Base-by-base conservation (phyloP, 37 sponge, comb jelly and placozoan species). In the Cliona cf. orientalis region DNA sequence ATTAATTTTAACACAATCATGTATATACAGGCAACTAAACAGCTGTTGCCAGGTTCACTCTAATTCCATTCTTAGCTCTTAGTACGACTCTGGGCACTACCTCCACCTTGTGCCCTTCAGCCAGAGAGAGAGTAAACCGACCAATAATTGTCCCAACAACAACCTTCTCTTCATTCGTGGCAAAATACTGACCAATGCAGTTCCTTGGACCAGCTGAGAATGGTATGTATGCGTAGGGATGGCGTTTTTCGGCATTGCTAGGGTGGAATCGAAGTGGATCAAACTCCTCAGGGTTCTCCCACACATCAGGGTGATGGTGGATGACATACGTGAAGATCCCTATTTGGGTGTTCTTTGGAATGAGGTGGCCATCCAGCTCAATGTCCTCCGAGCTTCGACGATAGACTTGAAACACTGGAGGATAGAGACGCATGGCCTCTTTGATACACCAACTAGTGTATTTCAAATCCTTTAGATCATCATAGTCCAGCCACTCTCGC, bases 101-200 rank as follows among this genome's bases (percentile, higher is more conserved):
- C 66, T 32, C 19, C 42, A 69, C 71, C 71, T 69, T 34, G 53
- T 49, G 53, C 9, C 14, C 53, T 49, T 49, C 53, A 49, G 9
- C 53, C 9, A 49, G 38, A 69, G 40, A 38, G 42, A 69, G n/a
- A n/a, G n/a, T n/a, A n/a, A n/a, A n/a, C n/a, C n/a, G n/a, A n/a
- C n/a, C n/a, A n/a, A 88, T 31, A 45, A 88, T 82, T 2, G 61
- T 44, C 3, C 71, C 89, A 22, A 94, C 56, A 32, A 88, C 86
- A 64, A 86, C 62, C 35, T 69, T 84, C 57, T 74, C 75, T 75
- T 93, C 93, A 49, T 93, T 83, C 40, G 79, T 33, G 31, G 97
- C 97, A 90, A 96, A 93, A 31, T 80, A 81, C 70, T 96, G 97
- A 58, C 97, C 93, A 81, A 96, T 91, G 73, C 97, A 96, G 72